Percentiles rank a stretch among this genome's conserved stretches.
These are phyloP conservation scores for Formica selysi DNA, from an alignment of 1,140 invertebrate species.

Conservation along the genomic window DNA sequence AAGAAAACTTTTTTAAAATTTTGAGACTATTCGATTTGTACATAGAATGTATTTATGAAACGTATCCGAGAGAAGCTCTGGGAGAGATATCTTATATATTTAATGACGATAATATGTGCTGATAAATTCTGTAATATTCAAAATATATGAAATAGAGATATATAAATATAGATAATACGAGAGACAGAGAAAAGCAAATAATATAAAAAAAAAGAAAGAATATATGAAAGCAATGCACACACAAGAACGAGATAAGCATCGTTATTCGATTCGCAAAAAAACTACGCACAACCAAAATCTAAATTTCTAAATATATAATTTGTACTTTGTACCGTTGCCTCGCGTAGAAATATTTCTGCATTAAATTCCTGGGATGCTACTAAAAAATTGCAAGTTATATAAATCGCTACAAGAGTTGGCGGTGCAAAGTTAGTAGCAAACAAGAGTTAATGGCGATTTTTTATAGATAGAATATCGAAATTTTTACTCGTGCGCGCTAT, in stretches of 20 bases:
- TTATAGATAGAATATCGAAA: neutral
- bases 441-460: neutral
- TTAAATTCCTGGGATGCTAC: neutral
- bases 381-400: neutral
- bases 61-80: neutral
- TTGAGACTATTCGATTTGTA: neutral
- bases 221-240: neutral
- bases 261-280: neutral
- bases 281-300: neutral
- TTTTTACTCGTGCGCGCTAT: neutral
- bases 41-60: neutral
- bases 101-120: neutral
- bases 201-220: neutral
- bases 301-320: neutral
- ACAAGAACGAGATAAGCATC: neutral
- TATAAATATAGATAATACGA: conserved; percentile 1
- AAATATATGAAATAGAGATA: neutral
- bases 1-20: neutral
- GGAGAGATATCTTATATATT: too few species aligned
- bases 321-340: neutral
- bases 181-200: neutral
- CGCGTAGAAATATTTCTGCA: neutral
- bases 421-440: neutral
- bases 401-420: neutral
- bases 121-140: neutral